Base-by-base conservation (phyloP, 2,797 vertebrate genomes). In the Amblyopsis hoosieri region DNA sequence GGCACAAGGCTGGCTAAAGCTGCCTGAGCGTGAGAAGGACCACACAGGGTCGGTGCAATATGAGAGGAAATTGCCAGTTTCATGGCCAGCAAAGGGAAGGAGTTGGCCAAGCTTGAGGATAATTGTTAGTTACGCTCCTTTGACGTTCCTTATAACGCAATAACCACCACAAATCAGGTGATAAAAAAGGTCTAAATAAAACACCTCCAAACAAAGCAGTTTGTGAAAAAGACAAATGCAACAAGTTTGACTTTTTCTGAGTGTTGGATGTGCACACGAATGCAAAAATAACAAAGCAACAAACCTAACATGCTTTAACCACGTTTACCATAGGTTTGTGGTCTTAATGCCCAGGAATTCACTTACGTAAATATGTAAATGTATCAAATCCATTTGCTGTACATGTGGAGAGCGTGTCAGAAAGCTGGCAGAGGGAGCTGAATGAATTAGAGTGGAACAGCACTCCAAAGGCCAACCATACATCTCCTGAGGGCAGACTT, bases 301-400 rank as follows among this genome's bases (percentile, higher is more conserved):
- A 61, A 76, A 70, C 85, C 85, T 79, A 81, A 81, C 87, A 87
- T 86, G 84, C 65, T 77, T 52, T 0, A 63, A 81, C 80, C 75
- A 76, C 79, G 87, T 83, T 85, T 60, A 82, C 81, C 72, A 82
- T 83, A 84, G 85, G 33, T 79, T 77, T 73, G 83, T 80, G 79
- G 86, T 85, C 75, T 83, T 65, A 66, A 74, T 68, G 79, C 81
- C 83, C 71, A 83, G 76, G 84, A 86, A 89, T 79, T 77, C 76
- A 62, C 84, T 90, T 87, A 89, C 86, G 87, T 90, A 87, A 90
- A 90, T 90, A 86, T 88, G 84, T 75, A 87, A 89, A 90, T 86
- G 79, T 88, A 84, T 83, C 85, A 89, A 89, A 84, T 78, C 82
- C 84, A 88, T 85, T 87, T 85, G 74, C 81, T 72, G 81, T 81